Base-by-base conservation (phyloP, 2,888 invertebrate species). In the Icerya purchasi region DNA sequence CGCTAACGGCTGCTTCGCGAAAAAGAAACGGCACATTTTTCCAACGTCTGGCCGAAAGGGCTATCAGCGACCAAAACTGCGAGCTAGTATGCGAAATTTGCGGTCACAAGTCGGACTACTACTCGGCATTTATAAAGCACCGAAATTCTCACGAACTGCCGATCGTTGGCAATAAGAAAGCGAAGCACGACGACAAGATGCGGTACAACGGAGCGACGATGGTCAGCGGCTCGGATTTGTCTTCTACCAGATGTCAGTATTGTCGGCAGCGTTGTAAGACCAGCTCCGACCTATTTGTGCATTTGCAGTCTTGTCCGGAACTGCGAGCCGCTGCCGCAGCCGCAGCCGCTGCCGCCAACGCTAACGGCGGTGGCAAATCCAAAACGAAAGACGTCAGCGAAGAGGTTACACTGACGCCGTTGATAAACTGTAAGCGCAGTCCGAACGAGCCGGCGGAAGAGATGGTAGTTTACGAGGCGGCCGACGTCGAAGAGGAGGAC, bases 231-330 rank as follows among this genome's bases (percentile, higher is more conserved):
- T 53, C 57, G 3, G 58, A 56, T 18, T 20, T 54, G 19, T 20
- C 61, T 18, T 14, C 61, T 1, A 51, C 36, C 19, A 78, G 89
- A 61, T 90, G 90, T 70, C 87, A 87, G 71, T 82, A 83, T 69
- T 90, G 90, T 70, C 78, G 88, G 64, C 87, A 86, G 70, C 78
- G 88, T 62, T 90, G 88, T 72, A 89, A 89, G 73, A 86, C 85
- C 23, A 86, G 85, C 66, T 78, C 81, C 2, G 89, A 88, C 72
- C 75, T 90, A 55, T 75, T 81, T 63, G 74, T 79, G 61, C 90
- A 90, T 69, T 68, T 72, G 23, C 61, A 52, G 58, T 60, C 60
- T 52, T 60, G 60, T 52, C 50, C 57, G 54, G 19, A 60, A 59
- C 10, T 62, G 55, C 3, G n/a, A n/a, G n/a, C n/a, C n/a, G n/a